Conservation (phyloP, 1,140 invertebrate genomes). For the Drosophila murphyi region DNA sequence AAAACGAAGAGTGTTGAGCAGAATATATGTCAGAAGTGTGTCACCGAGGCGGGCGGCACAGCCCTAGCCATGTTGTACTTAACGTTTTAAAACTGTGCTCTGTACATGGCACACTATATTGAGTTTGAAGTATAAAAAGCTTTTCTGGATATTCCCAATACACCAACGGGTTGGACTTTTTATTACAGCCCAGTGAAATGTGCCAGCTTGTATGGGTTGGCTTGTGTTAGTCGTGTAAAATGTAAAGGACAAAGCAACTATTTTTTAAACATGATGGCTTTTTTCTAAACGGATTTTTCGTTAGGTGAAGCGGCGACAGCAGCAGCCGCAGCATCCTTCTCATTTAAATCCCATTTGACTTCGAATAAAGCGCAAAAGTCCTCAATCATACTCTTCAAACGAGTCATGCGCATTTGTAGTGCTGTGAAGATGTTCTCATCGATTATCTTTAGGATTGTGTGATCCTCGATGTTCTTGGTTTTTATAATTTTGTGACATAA, state of each 20-base stretch:
- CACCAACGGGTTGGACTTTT: conserved; percentile 65
- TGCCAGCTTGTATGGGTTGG: neutral
- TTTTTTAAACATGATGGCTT: neutral
- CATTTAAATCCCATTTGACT: neutral
- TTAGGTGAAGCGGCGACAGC: neutral
- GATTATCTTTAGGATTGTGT: conserved; percentile 43
- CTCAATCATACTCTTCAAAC: conserved; percentile 14
- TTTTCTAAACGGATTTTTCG: neutral
- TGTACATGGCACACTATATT: conserved; percentile 75
- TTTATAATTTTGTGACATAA: too few relatives aligned
- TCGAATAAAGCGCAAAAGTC: conserved; percentile 47
- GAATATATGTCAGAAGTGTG: conserved; percentile 60
- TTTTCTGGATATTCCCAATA: conserved; percentile 76
- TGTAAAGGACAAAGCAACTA: conserved; percentile 36
- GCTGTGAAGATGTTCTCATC: conserved; percentile 40
- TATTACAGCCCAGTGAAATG: conserved; percentile 55
- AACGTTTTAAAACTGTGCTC: conserved; percentile 78
- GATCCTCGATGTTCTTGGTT: conserved; percentile 28
- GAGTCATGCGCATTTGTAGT: conserved; percentile 17
- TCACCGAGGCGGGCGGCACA: conserved; percentile 52
- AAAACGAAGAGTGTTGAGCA: conserved; percentile 12
- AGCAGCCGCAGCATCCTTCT: neutral
- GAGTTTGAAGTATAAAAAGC: conserved; percentile 81
- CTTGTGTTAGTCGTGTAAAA: conserved; percentile 12
- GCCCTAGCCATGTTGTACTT: conserved; percentile 52